A percentile compares a stretch with the other conserved stretches of the same genome.
Evolutionary conservation across 2,797 vertebrate genomes (phyloP).

Genomic region (Nothura maculosa): DNA sequence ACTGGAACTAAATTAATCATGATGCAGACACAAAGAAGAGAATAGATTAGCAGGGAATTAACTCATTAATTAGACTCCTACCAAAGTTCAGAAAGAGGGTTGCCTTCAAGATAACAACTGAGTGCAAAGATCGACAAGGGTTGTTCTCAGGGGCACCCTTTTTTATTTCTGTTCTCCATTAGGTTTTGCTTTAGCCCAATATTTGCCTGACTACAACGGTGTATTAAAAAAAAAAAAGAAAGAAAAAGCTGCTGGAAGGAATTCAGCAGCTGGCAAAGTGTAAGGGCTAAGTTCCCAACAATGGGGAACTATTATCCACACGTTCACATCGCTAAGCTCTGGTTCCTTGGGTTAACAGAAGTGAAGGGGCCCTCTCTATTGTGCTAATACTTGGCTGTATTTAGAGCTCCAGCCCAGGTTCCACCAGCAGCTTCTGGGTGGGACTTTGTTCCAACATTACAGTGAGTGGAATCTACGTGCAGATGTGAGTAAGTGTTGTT

Average conservation of each 20-base stretch:
- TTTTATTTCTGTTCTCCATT: background rate
- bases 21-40: constrained; percentile 34
- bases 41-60: constrained; percentile 45
- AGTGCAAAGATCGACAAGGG: constrained; percentile 15
- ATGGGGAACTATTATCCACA: background rate
- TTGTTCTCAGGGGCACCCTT: background rate
- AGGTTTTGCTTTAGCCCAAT: constrained; percentile 18
- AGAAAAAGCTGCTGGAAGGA: constrained; percentile 20
- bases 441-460: background rate
- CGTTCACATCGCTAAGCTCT: background rate
- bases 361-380: background rate
- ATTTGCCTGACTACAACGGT: background rate
- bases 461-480: background rate
- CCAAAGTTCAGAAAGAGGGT: background rate
- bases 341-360: background rate
- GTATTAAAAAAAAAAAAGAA: background rate
- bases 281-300: background rate
- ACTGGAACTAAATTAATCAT: constrained; percentile 70
- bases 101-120: background rate
- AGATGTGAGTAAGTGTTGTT: background rate
- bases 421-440: background rate
- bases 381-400: constrained; percentile 21
- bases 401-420: background rate
- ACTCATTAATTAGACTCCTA: constrained; percentile 54
- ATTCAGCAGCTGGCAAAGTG: background rate